Base-by-base conservation (phyloP, 1,140 invertebrate species). In the Mycetomoellerius zeteki region DNA sequence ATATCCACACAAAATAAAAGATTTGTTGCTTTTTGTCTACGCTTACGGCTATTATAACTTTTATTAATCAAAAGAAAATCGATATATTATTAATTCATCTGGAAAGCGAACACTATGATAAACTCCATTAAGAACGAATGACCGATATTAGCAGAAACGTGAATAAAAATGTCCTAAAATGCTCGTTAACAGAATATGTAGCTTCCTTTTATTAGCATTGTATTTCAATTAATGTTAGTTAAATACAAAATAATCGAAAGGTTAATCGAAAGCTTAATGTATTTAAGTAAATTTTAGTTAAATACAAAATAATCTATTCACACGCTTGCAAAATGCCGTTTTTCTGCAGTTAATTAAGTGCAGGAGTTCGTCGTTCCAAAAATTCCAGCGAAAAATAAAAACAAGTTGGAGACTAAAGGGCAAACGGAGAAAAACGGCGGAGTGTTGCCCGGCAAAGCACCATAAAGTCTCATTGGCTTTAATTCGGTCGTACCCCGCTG, bases 391-490 rank as follows among this genome's bases (percentile, higher is more conserved):
- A 54, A 69, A 56, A 84, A 62, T 30, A 72, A 73, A 85, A 87
- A 56, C 16, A 50, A 67, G 24, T 76, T n/a, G 43, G 81, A 43
- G 37, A n/a, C 33, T 62, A 60, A 37, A 47, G n/a, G 37, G 64
- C 27, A 58, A 89, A 47, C 62, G 54, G 65, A 81, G 85, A 81
- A 81, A 86, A 86, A 86, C 77, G 85, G 50, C 50, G 14, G 37
- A 60, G 21, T 78, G 84, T 86, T 78, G 60, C 60, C 52, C 50
- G 64, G 58, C 47, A 60, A 84, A 90, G 86, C 86, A 77, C 89
- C 86, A 81, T 90, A 93, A 91, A 88, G 73, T 90, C 84, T 90
- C 87, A 87, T 92, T 89, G 87, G 82, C 90, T 92, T 92, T 92
- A 92, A 93, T 93, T 91, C 90, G 84, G 73, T 85, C 60, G 87